Base-by-base conservation (phyloP, 2,888 invertebrate species). In the Pyrocoelia pectoralis region DNA sequence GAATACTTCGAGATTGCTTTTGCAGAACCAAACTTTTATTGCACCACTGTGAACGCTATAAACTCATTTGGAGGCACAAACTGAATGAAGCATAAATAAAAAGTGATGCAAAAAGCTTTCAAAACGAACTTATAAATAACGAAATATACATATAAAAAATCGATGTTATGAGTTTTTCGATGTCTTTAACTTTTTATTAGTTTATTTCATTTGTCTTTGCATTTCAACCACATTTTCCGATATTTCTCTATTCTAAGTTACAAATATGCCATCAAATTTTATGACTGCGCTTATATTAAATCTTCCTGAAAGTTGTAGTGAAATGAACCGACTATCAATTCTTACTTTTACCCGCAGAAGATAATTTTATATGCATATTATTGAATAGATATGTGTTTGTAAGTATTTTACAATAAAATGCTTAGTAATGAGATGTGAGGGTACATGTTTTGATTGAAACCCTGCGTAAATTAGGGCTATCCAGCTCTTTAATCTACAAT, bases 61-160 rank as follows among this genome's bases (percentile, higher is more conserved):
- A 43, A 43, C 41, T 43, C 15, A 43, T 43, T 43, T 15, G 41
- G 8, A 43, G 15, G 41, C 41, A 43, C 41, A 43, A 43, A 43
- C 13, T 43, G 41, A 15, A 43, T 43, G 15, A 43, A 8, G 41
- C 15, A 43, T 43, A 43, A 43, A 43, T 43, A 43, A 43, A 12
- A 43, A 43, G 8, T 15, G 41, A 43, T 15, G 13, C 15, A 15
- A 43, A 43, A 49, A 19, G 19, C 19, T 19, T 18, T 49, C 24
- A 19, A 49, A 49, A 49, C 15, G 18, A 49, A 49, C 4, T 49
- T 19, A 15, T 12, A 49, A 49, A 18, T 19, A 49, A 19, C 24
- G 12, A 19, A 18, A 19, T 8, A 49, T 12, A 18, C 8, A 19
- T 15, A 43, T 24, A 43, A 15, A 43, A 15, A 43, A 43, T 33